Evolutionary conservation across 2,888 invertebrate genomes (phyloP).

Genomic region (Neria commutata): DNA sequence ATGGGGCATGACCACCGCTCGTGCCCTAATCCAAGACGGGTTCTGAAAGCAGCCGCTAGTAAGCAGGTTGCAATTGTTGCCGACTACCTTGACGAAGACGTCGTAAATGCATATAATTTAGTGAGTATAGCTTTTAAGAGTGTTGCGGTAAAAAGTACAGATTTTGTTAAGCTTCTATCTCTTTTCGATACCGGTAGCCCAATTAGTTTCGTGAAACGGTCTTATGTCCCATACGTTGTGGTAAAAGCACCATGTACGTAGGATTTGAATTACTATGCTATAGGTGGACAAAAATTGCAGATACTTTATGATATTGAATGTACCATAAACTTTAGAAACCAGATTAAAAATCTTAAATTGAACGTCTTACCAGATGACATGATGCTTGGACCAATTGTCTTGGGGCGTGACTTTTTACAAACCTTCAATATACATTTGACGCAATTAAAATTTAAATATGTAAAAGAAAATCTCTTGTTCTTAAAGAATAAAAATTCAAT

Average conservation of each 20-base stretch:
- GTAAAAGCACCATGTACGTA: not conserved
- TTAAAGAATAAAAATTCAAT: not conserved
- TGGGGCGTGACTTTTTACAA: conserved; percentile 13
- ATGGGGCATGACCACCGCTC: no score
- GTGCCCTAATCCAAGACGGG: no score
- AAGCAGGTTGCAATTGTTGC: not conserved
- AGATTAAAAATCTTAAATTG: not conserved
- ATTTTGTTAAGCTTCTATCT: conserved; percentile 4
- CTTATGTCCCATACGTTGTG: not conserved
- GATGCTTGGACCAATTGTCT: conserved; percentile 2
- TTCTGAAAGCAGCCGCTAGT: no score
- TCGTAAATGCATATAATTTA: not conserved
- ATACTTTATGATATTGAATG: no score
- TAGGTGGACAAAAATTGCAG: no score
- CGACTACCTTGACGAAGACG: not conserved
- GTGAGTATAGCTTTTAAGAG: conserved; percentile 13
- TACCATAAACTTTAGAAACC: conserved; percentile 18
- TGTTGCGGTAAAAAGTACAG: not conserved
- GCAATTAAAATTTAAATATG: not conserved
- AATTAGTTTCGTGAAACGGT: conserved; percentile 8
- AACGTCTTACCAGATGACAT: conserved; percentile 16
- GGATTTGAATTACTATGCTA: conserved; percentile 4
- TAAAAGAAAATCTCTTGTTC: not conserved
- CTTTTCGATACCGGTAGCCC: conserved; percentile 25
- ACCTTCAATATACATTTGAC: conserved; percentile 14